Base-by-base conservation (phyloP, 2,113 vertebrate species). In the Scomber japonicus region DNA sequence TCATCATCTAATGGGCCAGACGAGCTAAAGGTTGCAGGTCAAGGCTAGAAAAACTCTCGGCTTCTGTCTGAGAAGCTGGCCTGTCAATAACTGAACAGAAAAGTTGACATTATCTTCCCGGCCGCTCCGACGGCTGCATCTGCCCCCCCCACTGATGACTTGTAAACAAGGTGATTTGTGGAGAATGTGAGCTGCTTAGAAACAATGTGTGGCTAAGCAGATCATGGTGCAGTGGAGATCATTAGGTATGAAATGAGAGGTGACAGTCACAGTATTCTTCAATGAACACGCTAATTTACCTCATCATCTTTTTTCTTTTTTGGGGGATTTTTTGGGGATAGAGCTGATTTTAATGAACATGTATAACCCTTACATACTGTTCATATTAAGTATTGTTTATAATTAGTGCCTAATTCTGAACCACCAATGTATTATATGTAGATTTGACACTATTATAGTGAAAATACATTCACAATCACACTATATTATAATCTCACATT, bases 91-190 rank as follows among this genome's bases (percentile, higher is more conserved):
- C 45, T n/a, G 40, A 78, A 60, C 63, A 44, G 74, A 84, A 46
- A 74, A 48, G 48, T 78, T 78, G 68, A 84, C 66, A 78, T 88
- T 64, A 67, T 77, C 64, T 74, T 55, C 56, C 65, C 56, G 71
- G 21, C 44, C 15, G 24, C 24, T n/a, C 44, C 60, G 13, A 45
- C 17, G 19, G 3, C 60, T 11, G 16, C 10, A 15, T 40, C 16
- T 9, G 57, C 57, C 17, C 2, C 5, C 24, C 46, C 59, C 30
- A 31, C 75, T 72, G 81, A 80, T 45, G 56, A 76, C 80, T 80
- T 75, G 77, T 83, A 88, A 88, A 92, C 88, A 87, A 85, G 83
- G 75, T 83, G 80, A 82, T 88, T 81, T 87, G 50, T 46, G 14
- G 61, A 74, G 71, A 81, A 70, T 19, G 69, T 45, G 11, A 64